phyloP scores from a whole-genome alignment of 2,888 invertebrate genomes.

The Lycaena phlaeas region DNA sequence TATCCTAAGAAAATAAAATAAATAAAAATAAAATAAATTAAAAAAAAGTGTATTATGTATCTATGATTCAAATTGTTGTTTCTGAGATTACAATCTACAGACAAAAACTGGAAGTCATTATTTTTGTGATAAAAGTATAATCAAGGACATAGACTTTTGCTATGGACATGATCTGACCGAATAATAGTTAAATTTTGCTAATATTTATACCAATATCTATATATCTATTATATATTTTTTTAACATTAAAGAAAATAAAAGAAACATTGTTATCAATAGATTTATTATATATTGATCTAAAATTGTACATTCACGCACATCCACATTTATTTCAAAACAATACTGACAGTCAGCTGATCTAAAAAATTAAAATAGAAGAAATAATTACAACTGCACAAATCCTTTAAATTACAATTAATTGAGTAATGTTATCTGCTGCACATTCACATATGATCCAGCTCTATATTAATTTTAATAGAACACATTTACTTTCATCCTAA shows the following conservation, averaged over 20 bases:
- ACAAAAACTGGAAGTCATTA: too few species aligned
- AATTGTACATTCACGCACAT: slow-evolving; percentile 69
- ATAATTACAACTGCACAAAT: slow-evolving; percentile 3
- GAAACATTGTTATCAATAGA: slow-evolving; percentile 16
- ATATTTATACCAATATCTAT: too few species aligned
- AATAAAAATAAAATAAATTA: too few species aligned
- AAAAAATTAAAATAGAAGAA: slow-evolving; percentile 23
- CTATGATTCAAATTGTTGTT: too few species aligned
- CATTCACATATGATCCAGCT: slow-evolving; percentile 2
- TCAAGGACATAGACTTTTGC: too few species aligned
- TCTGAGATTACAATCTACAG: too few species aligned
- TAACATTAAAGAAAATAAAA: slow-evolving; percentile 15
- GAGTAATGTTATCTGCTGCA: slow-evolving; percentile 1
- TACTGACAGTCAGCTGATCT: slow-evolving; percentile 33
- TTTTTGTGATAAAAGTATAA: too few species aligned
- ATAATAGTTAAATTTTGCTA: too few species aligned
- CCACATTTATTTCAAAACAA: slow-evolving; percentile 48
- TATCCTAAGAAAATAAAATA: too few species aligned
- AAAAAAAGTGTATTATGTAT: too few species aligned
- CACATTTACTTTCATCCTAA: slow-evolving; percentile 10
- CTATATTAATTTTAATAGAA: slow-evolving; percentile 17
- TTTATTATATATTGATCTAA: slow-evolving; percentile 52
- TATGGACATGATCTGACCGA: too few species aligned
- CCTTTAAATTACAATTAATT: slow-evolving; percentile 3
- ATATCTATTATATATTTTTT: too few species aligned